Conservation (phyloP, 2,797 vertebrate species). For the Schizopygopsis malacanthus region DNA sequence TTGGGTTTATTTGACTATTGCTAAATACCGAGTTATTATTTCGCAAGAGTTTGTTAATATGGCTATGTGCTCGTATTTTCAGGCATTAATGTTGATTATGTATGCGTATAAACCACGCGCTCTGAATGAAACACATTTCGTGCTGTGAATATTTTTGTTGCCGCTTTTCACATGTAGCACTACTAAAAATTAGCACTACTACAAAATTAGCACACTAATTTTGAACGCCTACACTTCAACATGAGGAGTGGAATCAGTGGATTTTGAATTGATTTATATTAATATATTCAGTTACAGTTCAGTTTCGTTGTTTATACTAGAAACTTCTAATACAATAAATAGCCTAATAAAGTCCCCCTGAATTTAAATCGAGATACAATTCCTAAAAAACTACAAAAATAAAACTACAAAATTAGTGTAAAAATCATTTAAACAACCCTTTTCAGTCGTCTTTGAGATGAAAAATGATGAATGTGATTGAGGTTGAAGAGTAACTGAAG, state of each 20-base stretch:
- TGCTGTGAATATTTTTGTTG: background rate
- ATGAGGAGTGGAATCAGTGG: background rate
- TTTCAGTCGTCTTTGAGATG: background rate
- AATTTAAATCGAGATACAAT: background rate
- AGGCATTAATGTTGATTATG: background rate
- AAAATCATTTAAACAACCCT: background rate
- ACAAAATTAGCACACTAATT: too few relatives aligned
- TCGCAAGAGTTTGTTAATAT: background rate
- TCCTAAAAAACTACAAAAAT: background rate
- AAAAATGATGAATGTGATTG: background rate
- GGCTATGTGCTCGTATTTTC: background rate
- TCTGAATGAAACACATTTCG: background rate
- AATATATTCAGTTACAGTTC: background rate
- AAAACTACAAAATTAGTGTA: too few relatives aligned
- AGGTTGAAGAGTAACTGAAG: background rate
- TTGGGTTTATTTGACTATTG: conserved; percentile 26
- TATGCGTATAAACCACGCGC: background rate
- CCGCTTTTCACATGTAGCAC: background rate
- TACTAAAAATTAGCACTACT: too few relatives aligned
- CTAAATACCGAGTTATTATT: background rate
- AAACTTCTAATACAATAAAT: background rate
- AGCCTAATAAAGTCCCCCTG: background rate
- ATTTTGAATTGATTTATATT: background rate
- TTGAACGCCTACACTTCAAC: background rate
- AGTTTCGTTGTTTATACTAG: background rate